These are phyloP conservation scores for Hippopotamus amphibius DNA, from an alignment of 2,113 vertebrate genomes.

Conservation along the genomic window DNA sequence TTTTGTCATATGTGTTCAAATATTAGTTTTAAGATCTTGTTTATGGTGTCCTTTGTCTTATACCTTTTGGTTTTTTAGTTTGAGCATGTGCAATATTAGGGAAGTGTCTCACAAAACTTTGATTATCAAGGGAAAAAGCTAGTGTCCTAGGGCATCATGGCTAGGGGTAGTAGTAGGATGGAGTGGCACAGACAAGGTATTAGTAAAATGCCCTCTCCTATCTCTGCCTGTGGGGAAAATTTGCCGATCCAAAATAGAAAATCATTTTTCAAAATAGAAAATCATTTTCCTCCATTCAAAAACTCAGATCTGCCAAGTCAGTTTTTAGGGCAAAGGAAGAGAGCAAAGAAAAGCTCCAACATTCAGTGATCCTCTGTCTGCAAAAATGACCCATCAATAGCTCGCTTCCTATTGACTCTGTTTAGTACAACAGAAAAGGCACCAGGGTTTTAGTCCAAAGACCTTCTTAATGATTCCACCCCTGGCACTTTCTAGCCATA, in stretches of 20 bases:
- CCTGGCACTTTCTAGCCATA: not conserved
- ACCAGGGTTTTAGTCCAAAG: not conserved
- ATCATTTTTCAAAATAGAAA: not conserved
- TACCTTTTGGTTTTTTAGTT: not conserved
- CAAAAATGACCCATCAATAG: not conserved
- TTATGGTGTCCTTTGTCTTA: constrained; percentile 9
- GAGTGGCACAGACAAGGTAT: not conserved
- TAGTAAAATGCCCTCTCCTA: not conserved
- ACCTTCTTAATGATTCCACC: not conserved
- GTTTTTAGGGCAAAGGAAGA: constrained; percentile 21
- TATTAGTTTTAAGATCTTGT: constrained; percentile 16
- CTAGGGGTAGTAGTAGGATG: not conserved
- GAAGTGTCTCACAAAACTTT: constrained; percentile 47
- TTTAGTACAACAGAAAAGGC: constrained; percentile 45
- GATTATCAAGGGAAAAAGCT: constrained; percentile 5
- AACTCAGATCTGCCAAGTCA: not conserved
- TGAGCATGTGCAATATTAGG: not conserved
- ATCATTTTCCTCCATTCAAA: constrained; percentile 35
- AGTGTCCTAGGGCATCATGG: not conserved
- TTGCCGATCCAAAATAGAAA: constrained; percentile 51
- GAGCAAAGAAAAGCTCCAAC: not conserved
- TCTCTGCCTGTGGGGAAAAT: not conserved
- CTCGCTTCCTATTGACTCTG: not conserved
- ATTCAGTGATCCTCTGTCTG: not conserved
- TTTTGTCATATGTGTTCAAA: constrained; percentile 21